These are phyloP conservation scores for Nematopogon swammerdamellus DNA, from an alignment of 2,888 invertebrate genomes.

Conservation along the genomic window DNA sequence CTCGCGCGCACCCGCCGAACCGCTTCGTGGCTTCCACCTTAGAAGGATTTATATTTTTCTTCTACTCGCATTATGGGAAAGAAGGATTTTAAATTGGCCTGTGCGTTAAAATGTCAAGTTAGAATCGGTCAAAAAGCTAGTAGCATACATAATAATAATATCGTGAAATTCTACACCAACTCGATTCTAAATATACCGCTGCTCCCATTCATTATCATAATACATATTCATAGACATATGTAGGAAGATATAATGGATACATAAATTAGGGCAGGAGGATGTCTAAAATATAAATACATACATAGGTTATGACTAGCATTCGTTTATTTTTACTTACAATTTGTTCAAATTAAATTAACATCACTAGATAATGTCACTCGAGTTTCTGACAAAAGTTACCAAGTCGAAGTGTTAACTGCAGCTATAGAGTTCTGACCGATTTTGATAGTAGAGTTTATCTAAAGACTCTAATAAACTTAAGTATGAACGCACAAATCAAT, in stretches of 20 bases:
- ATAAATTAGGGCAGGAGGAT: background rate
- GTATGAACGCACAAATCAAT: slow-evolving; percentile 44
- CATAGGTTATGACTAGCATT: background rate
- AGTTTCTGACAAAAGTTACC: slow-evolving; percentile 30
- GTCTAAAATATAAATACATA: background rate
- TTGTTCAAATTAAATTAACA: slow-evolving; percentile 48
- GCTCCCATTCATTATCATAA: slow-evolving; percentile 41
- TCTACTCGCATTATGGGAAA: background rate
- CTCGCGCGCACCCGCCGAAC: background rate
- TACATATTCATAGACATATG: slow-evolving; percentile 30
- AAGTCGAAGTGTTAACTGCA: slow-evolving; percentile 16
- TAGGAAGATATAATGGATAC: background rate
- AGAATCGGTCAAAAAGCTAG: slow-evolving; percentile 52
- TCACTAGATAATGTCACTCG: slow-evolving; percentile 53
- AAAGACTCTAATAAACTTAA: slow-evolving; percentile 8
- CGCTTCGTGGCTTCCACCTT: too few species aligned
- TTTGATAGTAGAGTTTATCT: slow-evolving; percentile 14
- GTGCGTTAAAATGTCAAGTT: slow-evolving; percentile 47
- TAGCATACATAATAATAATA: slow-evolving; percentile 10
- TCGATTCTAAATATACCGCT: slow-evolving; percentile 28
- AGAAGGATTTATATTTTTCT: too few species aligned
- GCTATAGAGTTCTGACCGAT: slow-evolving; percentile 52
- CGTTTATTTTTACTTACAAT: background rate
- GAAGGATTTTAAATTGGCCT: slow-evolving; percentile 20
- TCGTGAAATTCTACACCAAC: slow-evolving; percentile 1